Evolutionary conservation across 1,140 invertebrate species (phyloP), one percentile per base, ranked within the genome.

Genomic region (Caenorhabditis brenneri): DNA sequence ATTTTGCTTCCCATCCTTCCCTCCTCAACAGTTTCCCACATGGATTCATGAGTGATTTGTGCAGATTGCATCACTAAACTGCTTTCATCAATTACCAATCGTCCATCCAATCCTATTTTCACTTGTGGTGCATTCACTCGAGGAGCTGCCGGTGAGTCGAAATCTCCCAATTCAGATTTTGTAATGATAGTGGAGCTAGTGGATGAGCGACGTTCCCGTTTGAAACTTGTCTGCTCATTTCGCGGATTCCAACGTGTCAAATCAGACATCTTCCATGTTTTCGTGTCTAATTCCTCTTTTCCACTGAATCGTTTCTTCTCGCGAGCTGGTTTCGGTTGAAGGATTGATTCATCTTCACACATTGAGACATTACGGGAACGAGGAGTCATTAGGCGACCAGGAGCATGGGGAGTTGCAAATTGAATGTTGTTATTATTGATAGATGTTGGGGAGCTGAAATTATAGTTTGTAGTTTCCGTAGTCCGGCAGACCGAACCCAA

Each of bases 11-110:
- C 60, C 53, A 85, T 81, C 6, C 79, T 36, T 12, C 58, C 79
- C 12, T 83, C 82, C 27, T 83, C 82, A 22, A 83, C 82, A 0
- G 78, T 83, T 55, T 83, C 82, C 82, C 82, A 83, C 16, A 80
- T 27, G 12, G 46, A 55, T 19, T 46, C 46, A 31, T 83, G 58
- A 36, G 31, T 80, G 12, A 27, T 39, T 33, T 51, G 48, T 22
- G 65, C 42, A 6, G 58, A 65, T 29, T 79, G 42, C 3, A 83
- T 49, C 2, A 83, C 69, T 19, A 83, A 39, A 79, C 82, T 83
- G 10, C 27, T 60, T 27, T 83, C 82, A 39, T 83, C 82, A 27
- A 83, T 65, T 15, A 83, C 53, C 16, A 83, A 33, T 24, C 39
- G 12, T 24, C 82, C 82, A 48, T 83, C 82, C 19, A 74, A 36